A percentile compares a stretch with the other conserved stretches of the same genome.
Conservation (phyloP, 2,888 invertebrate genomes). For the Dyspetes luteomarginatus region DNA sequence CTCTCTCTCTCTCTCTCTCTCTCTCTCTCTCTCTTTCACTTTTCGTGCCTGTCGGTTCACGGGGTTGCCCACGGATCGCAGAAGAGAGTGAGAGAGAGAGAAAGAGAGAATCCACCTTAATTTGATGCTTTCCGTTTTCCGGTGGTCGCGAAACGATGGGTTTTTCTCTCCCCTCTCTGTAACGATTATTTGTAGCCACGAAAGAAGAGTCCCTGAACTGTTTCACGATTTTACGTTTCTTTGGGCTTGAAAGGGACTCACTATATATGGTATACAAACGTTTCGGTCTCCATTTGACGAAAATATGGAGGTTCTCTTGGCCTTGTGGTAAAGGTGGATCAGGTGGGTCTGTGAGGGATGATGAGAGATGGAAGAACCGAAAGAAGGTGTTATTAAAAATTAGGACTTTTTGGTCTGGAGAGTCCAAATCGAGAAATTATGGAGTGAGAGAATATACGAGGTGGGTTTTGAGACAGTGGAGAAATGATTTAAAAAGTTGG, state of each 20-base stretch:
- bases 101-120: slow-evolving; percentile 64
- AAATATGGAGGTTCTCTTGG: slow-evolving; percentile 18
- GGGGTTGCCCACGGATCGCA: slow-evolving; percentile 41
- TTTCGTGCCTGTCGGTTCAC: slow-evolving; percentile 31
- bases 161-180: slow-evolving; percentile 63
- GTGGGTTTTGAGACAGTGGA: slow-evolving; percentile 4
- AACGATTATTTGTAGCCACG: slow-evolving; percentile 11
- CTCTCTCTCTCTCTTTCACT: slow-evolving; percentile 40
- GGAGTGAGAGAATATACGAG: background rate
- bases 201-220: slow-evolving; percentile 24
- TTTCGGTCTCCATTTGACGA: background rate
- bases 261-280: background rate
- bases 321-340: slow-evolving; percentile 26
- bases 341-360: slow-evolving; percentile 11
- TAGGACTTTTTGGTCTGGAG: slow-evolving; percentile 61
- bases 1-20: slow-evolving; percentile 36
- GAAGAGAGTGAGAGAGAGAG: slow-evolving; percentile 27
- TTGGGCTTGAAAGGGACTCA: slow-evolving; percentile 13
- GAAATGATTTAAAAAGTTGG: slow-evolving; percentile 28
- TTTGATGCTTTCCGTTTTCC: slow-evolving; percentile 71
- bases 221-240: slow-evolving; percentile 59
- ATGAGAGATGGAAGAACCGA: slow-evolving; percentile 42
- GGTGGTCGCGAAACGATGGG: slow-evolving; percentile 56
- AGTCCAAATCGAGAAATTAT: slow-evolving; percentile 59
- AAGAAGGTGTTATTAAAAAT: slow-evolving; percentile 75